A percentile compares a stretch with the other conserved stretches of the same genome.
Conservation (phyloP, 2,888 invertebrate genomes). For the Osedax fenrisi region DNA sequence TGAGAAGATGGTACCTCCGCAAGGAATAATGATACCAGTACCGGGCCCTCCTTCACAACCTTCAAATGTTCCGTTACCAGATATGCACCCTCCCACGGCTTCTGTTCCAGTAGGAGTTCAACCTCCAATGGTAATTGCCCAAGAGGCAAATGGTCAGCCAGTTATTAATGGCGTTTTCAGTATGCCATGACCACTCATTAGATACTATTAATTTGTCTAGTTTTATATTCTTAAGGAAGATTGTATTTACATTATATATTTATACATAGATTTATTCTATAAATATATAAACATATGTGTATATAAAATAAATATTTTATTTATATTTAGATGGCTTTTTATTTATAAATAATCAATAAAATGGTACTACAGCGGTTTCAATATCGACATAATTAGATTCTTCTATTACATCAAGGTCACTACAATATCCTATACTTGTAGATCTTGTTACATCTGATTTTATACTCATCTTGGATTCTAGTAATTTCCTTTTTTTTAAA, state of each 20-base stretch:
- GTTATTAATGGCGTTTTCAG: neutral
- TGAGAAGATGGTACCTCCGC: constrained; percentile 40
- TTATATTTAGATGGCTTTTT: neutral
- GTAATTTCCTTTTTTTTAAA: too few relatives aligned
- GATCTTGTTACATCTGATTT: neutral
- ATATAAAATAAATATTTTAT: neutral
- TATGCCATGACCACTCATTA: neutral
- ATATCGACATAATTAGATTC: neutral
- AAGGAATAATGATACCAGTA: neutral
- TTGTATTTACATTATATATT: too few relatives aligned
- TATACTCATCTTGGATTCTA: neutral
- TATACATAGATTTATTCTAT: too few relatives aligned
- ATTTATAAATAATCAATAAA: neutral
- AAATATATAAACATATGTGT: neutral
- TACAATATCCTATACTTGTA: neutral
- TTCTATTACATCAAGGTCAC: neutral
- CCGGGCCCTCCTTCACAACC: neutral
- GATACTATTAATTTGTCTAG: neutral
- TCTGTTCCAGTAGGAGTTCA: neutral
- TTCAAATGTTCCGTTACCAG: too few relatives aligned
- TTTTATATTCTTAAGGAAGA: too few relatives aligned
- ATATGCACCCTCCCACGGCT: too few relatives aligned
- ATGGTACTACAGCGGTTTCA: neutral
- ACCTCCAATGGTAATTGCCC: neutral
- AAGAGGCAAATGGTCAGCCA: neutral